Evolutionary conservation across 2,888 invertebrate genomes (phyloP), one percentile per base, ranked within the genome.

Genomic region (Eupithecia tripunctaria): DNA sequence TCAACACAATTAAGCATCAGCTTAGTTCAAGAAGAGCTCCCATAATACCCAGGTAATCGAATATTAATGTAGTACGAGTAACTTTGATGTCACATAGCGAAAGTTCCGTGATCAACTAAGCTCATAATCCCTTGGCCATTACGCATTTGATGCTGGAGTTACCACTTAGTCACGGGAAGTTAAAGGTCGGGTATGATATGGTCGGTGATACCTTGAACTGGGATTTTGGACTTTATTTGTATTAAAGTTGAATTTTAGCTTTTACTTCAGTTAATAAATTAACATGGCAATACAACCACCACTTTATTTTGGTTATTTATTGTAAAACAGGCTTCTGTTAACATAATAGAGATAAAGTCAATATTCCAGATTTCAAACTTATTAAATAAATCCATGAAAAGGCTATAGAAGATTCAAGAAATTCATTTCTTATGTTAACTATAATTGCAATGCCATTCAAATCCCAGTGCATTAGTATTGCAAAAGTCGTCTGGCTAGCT

Each of bases 81-180:
- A 64, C 64, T 64, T 38, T 25, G 64, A 64, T 41, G 25, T 64
- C 38, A 29, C 29, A 36, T 25, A 41, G 21, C 21, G 36, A 14
- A 64, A 64, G 64, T 64, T 64, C 36, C 36, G 25, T 60, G 38
- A 41, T 64, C 64, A 64, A 64, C 64, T 64, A 64, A 36, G 64
- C 62, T 63, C n/a, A 63, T 63, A 63, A 63, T 36, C 64, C 64
- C 38, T n/a, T 56, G 38, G 64, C 36, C 64, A 14, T 64, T 64
- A 64, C 38, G 64, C 14, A 36, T 38, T 36, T 38, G 64, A 64
- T 64, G 63, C 59, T 27, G 60, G 27, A 60, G 18, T 60, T 60
- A 60, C 29, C 60, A 60, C 60, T 60, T 60, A 29, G 60, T 29
- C 27, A 29, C 18, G 21, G 27, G 60, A 18, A 18, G 27, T 27